Conservation (phyloP, 2,113 vertebrate genomes). For the Danio rerio region DNA sequence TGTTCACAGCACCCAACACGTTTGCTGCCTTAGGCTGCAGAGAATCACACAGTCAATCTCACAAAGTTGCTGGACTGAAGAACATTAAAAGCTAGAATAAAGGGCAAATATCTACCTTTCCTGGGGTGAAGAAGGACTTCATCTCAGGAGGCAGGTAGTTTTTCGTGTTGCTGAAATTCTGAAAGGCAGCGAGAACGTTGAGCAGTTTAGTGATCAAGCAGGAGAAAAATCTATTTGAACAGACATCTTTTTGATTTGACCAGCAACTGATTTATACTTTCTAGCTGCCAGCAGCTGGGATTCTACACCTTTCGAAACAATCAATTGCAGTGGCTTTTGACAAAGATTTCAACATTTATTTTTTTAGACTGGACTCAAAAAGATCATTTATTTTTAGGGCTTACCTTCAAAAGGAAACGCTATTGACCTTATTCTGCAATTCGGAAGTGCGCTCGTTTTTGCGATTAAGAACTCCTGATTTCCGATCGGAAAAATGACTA, state of each 20-base stretch:
- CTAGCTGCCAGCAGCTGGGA: background rate
- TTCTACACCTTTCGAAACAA: background rate
- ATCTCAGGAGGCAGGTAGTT: slow-evolving; percentile 97
- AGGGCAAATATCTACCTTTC: slow-evolving; percentile 81
- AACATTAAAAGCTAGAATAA: background rate
- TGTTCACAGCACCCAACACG: slow-evolving; percentile 96
- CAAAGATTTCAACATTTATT: background rate
- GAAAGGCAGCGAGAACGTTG: slow-evolving; percentile 48
- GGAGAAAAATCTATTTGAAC: background rate
- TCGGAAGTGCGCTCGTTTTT: too few relatives aligned
- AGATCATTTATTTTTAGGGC: background rate
- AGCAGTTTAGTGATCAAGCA: background rate
- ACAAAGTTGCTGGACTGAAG: background rate
- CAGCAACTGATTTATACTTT: background rate
- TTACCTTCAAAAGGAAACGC: background rate
- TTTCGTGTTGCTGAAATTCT: slow-evolving; percentile 99
- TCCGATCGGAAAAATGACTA: too few relatives aligned
- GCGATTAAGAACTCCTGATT: too few relatives aligned
- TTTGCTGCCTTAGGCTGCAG: slow-evolving; percentile 94
- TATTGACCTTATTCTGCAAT: too few relatives aligned
- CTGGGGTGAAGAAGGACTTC: slow-evolving; percentile 96
- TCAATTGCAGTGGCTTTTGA: background rate
- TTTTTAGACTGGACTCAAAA: background rate
- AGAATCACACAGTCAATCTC: background rate
- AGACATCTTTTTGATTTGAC: background rate